Percentiles rank a stretch among this genome's conserved stretches.
phyloP scores from a whole-genome alignment of 2,797 vertebrate species.

The Acanthopagrus latus region DNA sequence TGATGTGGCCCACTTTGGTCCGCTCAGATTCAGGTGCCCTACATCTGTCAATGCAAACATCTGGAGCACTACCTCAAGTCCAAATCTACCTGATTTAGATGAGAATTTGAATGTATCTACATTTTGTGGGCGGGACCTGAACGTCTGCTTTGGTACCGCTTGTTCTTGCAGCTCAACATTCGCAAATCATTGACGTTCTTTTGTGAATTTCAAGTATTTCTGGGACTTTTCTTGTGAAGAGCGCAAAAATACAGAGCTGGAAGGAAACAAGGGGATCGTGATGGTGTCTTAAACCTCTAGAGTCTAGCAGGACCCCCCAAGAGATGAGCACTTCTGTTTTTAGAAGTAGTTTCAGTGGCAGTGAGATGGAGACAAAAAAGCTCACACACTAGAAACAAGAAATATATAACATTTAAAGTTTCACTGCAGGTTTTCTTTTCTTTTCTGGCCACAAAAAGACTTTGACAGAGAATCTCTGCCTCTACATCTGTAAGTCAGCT shows the following conservation, averaged over 20 bases:
- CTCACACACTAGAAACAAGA: too few species aligned
- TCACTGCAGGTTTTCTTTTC: too few species aligned
- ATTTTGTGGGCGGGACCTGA: background rate
- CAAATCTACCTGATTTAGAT: conserved; percentile 15
- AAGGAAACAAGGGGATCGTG: background rate
- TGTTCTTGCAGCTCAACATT: background rate
- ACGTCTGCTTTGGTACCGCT: too few species aligned
- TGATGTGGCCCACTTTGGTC: conserved; percentile 57
- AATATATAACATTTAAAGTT: too few species aligned
- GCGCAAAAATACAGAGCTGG: background rate
- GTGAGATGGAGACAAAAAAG: too few species aligned
- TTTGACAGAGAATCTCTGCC: too few species aligned
- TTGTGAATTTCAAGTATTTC: background rate
- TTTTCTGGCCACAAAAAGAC: too few species aligned
- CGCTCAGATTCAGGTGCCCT: conserved; percentile 29
- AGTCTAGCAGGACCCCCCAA: too few species aligned
- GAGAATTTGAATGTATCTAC: background rate
- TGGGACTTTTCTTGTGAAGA: background rate
- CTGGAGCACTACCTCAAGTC: conserved; percentile 33
- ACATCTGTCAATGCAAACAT: conserved; percentile 55
- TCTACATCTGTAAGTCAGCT: too few species aligned
- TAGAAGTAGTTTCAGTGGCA: background rate
- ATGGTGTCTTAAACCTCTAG: too few species aligned
- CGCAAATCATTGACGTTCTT: background rate
- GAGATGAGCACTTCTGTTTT: too few species aligned